These are phyloP conservation scores for Ganaspis sp. DNA, from an alignment of 1,140 invertebrate genomes.

Conservation along the genomic window DNA sequence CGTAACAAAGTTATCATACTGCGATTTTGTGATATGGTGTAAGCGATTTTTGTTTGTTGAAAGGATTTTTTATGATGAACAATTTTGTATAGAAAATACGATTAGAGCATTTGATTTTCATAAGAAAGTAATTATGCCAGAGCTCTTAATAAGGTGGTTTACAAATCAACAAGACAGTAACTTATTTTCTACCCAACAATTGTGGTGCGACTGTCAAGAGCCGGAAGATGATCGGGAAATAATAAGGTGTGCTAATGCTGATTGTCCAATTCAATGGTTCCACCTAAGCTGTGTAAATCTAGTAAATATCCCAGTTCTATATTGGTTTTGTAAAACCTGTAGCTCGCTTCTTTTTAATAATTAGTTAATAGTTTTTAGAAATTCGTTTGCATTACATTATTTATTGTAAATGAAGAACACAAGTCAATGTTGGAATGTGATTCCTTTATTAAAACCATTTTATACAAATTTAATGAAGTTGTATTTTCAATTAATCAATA, in stretches of 20 bases:
- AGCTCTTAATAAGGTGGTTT: background rate
- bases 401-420: too few species aligned
- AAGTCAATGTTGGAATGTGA: too few species aligned
- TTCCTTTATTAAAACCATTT: too few species aligned
- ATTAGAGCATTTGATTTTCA: background rate
- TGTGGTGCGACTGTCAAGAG: background rate
- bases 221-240: background rate
- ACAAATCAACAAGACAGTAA: background rate
- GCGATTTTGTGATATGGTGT: background rate
- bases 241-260: background rate
- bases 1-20: background rate
- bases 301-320: too few species aligned
- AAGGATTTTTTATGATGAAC: background rate
- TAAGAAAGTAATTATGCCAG: background rate
- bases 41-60: background rate
- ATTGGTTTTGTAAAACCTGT: too few species aligned
- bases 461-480: too few species aligned
- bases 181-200: background rate
- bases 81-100: background rate
- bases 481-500: too few species aligned
- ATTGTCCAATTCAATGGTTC: background rate
- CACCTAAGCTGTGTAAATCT: background rate
- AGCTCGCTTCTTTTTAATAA: too few species aligned
- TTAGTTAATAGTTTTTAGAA: too few species aligned
- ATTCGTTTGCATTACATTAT: too few species aligned